Evolutionary conservation across 2,797 vertebrate species (phyloP), one percentile per base, ranked within the genome.

Genomic region (Rhincodon typus): DNA sequence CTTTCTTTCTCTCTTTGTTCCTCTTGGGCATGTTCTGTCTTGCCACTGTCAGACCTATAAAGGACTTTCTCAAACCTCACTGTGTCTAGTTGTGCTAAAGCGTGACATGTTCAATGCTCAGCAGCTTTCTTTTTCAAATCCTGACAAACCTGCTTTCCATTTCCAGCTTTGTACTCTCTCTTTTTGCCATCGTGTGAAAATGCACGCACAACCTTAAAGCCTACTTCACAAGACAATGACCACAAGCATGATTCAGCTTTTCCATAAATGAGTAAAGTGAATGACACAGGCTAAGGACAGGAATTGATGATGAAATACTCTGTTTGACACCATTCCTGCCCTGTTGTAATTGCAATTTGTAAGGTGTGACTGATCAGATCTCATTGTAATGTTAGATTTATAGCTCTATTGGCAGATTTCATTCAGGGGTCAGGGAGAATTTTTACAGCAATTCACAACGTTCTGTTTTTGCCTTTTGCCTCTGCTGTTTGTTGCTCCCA

Each of bases 271-370:
- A 95, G 30, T 15, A 21, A 74, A 72, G 19, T 34, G 27, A 74
- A 53, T 50, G 42, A 6, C 38, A 30, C 38, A 27, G 69, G 3
- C 46, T 74, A 94, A 53, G 70, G 30, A 70, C 42, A 57, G 46
- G 70, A 50, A 95, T n/a, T 34, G 70, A 95, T 95, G 94, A 57
- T 77, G 70, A 95, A 74, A 77, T 77, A 19, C 94, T 77, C 94
- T 21, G 70, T 53, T 70, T 34, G 70, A 95, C 70, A 30, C 42
- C 17, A 7, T 27, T 74, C 70, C n/a, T 77, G 46, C 74, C 94
- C 27, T 95, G n/a, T 8, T 38, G 46, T 30, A 46, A 95, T 74
- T 74, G 70, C 46, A 72, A 46, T 30, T 27, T 74, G 70, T 77
- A 4, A 74, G 46, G 53, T 53, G 46, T 10, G 70, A 74, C 46